A percentile compares a stretch with the other conserved stretches of the same genome.
Conservation (phyloP, 1,140 invertebrate genomes). For the Heliothis subflexa region DNA sequence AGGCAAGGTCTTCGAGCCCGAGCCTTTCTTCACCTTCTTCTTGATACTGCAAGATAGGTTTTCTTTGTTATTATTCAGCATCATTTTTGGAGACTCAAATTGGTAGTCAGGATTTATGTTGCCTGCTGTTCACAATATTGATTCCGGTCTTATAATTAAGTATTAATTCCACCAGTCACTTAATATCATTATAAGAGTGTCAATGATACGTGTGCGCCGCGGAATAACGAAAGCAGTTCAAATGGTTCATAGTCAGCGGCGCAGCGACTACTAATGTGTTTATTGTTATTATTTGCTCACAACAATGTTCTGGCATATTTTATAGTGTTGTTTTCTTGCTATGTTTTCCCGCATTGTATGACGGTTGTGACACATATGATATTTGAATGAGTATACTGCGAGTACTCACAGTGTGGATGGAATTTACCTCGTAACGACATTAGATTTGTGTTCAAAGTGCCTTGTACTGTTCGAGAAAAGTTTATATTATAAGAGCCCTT, state of each 20-base stretch:
- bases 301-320: conserved; percentile 15
- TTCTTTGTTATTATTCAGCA: background rate
- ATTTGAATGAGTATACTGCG: background rate
- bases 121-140: too few species aligned
- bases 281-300: conserved; percentile 24
- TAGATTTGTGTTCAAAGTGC: background rate
- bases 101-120: too few species aligned
- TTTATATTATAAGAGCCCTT: too few species aligned
- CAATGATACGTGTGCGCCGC: too few species aligned
- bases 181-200: too few species aligned
- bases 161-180: too few species aligned
- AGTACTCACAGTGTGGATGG: background rate
- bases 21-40: conserved; percentile 96
- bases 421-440: background rate
- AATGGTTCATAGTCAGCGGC: too few species aligned
- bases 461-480: too few species aligned
- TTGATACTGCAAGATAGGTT: conserved; percentile 91
- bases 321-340: conserved; percentile 25
- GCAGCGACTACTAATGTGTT: background rate
- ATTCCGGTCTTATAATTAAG: too few species aligned
- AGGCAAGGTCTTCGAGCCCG: conserved; percentile 94
- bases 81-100: background rate
- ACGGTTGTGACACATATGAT: conserved; percentile 9
- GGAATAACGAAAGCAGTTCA: background rate
- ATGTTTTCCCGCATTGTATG: conserved; percentile 29